A percentile compares a stretch with the other conserved stretches of the same genome.
Evolutionary conservation across 2,797 vertebrate genomes (phyloP).

Genomic region (Esox masquinongy): DNA sequence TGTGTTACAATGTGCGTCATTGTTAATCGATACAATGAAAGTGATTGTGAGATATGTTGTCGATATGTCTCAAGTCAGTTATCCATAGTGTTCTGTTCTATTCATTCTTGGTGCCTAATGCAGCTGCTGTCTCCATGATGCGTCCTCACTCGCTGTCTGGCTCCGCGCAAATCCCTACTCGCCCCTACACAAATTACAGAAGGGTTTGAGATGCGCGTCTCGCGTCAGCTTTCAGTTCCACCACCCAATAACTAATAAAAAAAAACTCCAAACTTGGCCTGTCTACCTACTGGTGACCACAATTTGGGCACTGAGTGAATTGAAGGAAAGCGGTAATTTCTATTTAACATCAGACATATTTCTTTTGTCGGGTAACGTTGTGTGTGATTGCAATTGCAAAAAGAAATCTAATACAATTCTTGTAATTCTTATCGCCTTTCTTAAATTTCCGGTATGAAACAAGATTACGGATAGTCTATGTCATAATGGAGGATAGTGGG

Average conservation of each 20-base stretch:
- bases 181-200: conserved; percentile 37
- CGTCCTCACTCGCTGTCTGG: conserved; percentile 35
- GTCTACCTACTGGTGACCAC: background rate
- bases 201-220: conserved; percentile 52
- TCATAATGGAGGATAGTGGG: background rate
- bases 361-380: background rate
- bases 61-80: background rate
- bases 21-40: background rate
- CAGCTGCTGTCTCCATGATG: conserved; percentile 31
- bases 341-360: background rate
- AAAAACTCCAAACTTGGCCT: background rate
- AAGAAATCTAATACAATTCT: background rate
- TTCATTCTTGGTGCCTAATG: background rate
- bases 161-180: conserved; percentile 30
- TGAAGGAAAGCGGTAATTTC: background rate
- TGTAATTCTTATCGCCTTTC: too few species aligned
- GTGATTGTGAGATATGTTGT: background rate
- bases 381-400: background rate
- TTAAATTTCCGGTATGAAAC: background rate
- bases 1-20: background rate
- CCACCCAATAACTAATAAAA: conserved; percentile 33
- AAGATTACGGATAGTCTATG: background rate
- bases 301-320: background rate
- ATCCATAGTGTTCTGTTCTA: background rate
- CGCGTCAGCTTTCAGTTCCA: conserved; percentile 63